These are phyloP conservation scores for Chaetodon trifascialis DNA, from an alignment of 2,113 vertebrate genomes.

Conservation along the genomic window DNA sequence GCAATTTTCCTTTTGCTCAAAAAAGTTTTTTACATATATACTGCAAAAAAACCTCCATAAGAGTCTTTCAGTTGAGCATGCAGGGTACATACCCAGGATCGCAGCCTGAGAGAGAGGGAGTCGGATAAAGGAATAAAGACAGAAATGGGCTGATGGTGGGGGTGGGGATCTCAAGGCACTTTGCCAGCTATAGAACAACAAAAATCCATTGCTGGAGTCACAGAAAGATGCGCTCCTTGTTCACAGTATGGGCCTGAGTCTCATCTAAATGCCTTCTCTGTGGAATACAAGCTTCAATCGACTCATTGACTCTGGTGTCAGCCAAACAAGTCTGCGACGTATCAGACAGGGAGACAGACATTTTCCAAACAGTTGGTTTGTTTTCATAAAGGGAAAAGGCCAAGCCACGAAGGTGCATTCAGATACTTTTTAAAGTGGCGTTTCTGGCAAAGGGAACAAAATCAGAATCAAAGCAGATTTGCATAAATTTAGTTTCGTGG, in stretches of 20 bases:
- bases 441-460: conserved; percentile 29
- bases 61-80: no score
- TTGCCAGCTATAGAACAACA: conserved; percentile 51
- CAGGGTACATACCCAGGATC: neutral
- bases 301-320: conserved; percentile 69
- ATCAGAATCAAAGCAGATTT: conserved; percentile 21
- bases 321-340: conserved; percentile 60
- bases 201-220: conserved; percentile 71
- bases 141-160: conserved; percentile 22
- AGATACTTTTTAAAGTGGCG: conserved; percentile 20
- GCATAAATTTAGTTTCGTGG: conserved; percentile 25
- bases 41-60: neutral
- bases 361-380: conserved; percentile 60
- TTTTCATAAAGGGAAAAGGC: conserved; percentile 40
- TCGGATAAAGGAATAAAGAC: conserved; percentile 25
- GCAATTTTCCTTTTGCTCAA: neutral
- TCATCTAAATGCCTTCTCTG: conserved; percentile 68
- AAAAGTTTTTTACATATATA: neutral
- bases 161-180: conserved; percentile 5
- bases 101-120: neutral
- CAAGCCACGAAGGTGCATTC: conserved; percentile 1
- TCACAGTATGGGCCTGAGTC: conserved; percentile 62
- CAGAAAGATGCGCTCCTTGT: conserved; percentile 64
- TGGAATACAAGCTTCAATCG: conserved; percentile 72
- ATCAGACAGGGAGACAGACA: conserved; percentile 63